These are phyloP conservation scores for Pluvialis apricaria DNA, from an alignment of 2,113 vertebrate genomes.

Conservation along the genomic window DNA sequence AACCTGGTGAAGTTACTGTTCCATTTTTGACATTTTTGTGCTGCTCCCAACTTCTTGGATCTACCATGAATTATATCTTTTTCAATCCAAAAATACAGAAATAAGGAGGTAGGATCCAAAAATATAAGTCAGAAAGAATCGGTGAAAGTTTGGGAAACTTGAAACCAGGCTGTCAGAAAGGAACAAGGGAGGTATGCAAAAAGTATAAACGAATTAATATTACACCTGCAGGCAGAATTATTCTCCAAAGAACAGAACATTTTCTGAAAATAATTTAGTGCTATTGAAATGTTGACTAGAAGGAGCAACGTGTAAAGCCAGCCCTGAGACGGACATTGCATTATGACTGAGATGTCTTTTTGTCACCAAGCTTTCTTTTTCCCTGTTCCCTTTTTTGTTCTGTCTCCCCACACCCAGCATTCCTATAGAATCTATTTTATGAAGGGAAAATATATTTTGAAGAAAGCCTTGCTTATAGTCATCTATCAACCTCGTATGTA, in stretches of 20 bases:
- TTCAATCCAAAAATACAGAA: neutral
- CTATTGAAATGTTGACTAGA: neutral
- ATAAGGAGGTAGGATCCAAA: neutral
- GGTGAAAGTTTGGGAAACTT: neutral
- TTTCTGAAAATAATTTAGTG: neutral
- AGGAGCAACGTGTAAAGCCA: neutral
- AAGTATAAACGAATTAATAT: neutral
- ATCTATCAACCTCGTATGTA: neutral
- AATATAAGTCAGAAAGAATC: neutral
- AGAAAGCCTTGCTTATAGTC: neutral
- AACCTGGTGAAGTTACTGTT: neutral
- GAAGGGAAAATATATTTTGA: neutral
- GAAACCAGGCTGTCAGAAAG: neutral
- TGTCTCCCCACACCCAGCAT: neutral
- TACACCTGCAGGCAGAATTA: neutral
- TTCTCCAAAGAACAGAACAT: neutral
- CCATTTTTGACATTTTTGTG: neutral
- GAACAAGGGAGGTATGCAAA: neutral
- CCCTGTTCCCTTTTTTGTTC: neutral
- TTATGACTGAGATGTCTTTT: neutral
- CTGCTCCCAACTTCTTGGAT: neutral
- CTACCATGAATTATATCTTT: neutral
- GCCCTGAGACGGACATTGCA: neutral
- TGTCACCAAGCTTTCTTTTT: neutral
- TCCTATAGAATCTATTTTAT: neutral